A percentile compares a stretch with the other conserved stretches of the same genome.
These are phyloP conservation scores for Diorhabda carinulata DNA, from an alignment of 1,140 invertebrate genomes.

Conservation along the genomic window DNA sequence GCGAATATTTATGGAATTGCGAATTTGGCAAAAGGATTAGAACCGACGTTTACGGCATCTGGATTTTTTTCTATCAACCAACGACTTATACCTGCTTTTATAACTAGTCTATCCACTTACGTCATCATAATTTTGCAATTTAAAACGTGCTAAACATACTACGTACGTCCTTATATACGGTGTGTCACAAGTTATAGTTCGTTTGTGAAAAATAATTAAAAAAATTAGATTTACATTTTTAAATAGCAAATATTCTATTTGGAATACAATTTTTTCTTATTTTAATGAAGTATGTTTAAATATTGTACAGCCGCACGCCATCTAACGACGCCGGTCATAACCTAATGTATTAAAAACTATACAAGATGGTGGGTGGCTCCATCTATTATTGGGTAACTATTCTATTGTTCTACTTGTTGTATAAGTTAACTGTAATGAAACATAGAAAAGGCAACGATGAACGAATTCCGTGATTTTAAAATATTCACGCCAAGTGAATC, in stretches of 20 bases:
- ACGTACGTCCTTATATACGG: neutral
- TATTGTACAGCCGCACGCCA: too few relatives aligned
- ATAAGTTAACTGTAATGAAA: too few relatives aligned
- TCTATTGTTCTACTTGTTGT: too few relatives aligned
- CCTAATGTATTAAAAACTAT: too few relatives aligned
- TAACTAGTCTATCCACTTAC: slow-evolving; percentile 11
- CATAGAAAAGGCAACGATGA: too few relatives aligned
- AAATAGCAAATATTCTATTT: neutral
- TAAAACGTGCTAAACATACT: slow-evolving; percentile 19
- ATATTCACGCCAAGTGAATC: too few relatives aligned
- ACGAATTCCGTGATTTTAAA: too few relatives aligned
- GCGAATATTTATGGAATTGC: neutral
- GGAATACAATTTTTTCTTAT: neutral
- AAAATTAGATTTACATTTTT: neutral
- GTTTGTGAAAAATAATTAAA: neutral
- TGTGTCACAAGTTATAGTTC: neutral
- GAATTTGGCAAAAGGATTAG: neutral
- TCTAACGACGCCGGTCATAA: too few relatives aligned
- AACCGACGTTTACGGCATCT: neutral
- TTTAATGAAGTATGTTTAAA: too few relatives aligned
- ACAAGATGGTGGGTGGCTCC: too few relatives aligned
- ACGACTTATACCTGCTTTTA: neutral
- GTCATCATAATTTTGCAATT: slow-evolving; percentile 21
- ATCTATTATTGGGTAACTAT: too few relatives aligned
- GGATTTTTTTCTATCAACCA: slow-evolving; percentile 4